These are phyloP conservation scores for Drosophila setifemur DNA, from an alignment of 1,140 invertebrate species.

Conservation along the genomic window DNA sequence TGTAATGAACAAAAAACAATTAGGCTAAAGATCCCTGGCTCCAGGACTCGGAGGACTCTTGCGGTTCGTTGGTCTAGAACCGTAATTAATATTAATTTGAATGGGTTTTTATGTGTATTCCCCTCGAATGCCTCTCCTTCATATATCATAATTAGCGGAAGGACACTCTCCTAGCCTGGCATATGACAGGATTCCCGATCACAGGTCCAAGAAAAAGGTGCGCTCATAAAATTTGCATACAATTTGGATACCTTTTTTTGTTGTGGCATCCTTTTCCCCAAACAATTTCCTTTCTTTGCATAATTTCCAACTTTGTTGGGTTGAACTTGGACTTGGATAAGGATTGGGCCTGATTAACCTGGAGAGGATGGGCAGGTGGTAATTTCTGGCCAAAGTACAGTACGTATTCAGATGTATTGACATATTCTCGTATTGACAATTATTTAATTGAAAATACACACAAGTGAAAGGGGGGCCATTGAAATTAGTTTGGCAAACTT, in stretches of 20 bases:
- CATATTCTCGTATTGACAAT: constrained; percentile 40
- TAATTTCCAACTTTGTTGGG: constrained; percentile 57
- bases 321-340: constrained; percentile 2
- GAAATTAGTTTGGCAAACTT: constrained; percentile 57
- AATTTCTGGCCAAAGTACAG: not conserved
- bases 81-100: constrained; percentile 77
- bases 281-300: constrained; percentile 36
- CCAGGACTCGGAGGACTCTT: not conserved
- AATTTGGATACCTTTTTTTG: constrained; percentile 32
- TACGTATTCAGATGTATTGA: constrained; percentile 23
- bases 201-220: constrained; percentile 15
- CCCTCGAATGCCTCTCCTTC: constrained; percentile 36
- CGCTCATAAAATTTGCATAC: constrained; percentile 62
- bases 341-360: constrained; percentile 41
- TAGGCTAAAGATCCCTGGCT: constrained; percentile 38
- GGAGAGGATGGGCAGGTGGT: constrained; percentile 28
- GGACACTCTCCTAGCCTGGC: not conserved
- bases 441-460: constrained; percentile 59
- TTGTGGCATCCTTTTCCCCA: constrained; percentile 1
- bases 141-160: constrained; percentile 75
- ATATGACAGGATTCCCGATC: not conserved
- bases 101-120: constrained; percentile 57
- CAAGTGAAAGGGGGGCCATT: not conserved
- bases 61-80: constrained; percentile 28
- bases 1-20: constrained; percentile 68